These are phyloP conservation scores for Pyrgilauda ruficollis DNA, from an alignment of 2,113 vertebrate species.

Conservation along the genomic window DNA sequence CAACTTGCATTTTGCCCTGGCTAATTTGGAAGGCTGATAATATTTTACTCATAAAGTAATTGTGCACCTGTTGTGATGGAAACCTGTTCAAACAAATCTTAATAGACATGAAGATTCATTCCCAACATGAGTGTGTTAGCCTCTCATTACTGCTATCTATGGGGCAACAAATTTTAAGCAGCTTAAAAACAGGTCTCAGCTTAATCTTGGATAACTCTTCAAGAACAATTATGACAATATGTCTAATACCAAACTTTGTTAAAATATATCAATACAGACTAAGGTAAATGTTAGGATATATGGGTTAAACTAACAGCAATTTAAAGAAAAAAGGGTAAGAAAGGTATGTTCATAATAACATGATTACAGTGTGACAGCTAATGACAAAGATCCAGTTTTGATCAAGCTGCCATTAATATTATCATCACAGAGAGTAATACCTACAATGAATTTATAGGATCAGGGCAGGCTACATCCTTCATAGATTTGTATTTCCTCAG, in stretches of 20 bases:
- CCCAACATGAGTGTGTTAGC: conserved; percentile 53
- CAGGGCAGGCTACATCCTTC: not conserved
- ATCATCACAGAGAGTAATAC: not conserved
- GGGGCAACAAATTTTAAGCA: conserved; percentile 50
- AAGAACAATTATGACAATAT: conserved; percentile 1
- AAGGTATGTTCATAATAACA: not conserved
- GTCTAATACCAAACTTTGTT: not conserved
- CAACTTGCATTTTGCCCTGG: conserved; percentile 80
- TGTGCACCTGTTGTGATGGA: conserved; percentile 83
- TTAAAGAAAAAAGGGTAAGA: not conserved
- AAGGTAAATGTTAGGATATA: not conserved
- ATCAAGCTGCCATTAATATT: not conserved
- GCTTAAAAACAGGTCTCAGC: not conserved
- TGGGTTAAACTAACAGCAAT: not conserved
- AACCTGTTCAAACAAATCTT: conserved; percentile 79
- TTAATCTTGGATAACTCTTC: not conserved
- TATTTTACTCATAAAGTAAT: conserved; percentile 86
- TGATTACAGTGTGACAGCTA: not conserved
- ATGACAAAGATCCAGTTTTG: not conserved
- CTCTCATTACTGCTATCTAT: conserved; percentile 38
- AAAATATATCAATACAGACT: not conserved
- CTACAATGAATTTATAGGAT: not conserved
- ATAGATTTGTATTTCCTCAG: not conserved
- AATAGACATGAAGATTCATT: conserved; percentile 65
- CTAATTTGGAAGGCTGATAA: conserved; percentile 83